These are phyloP conservation scores for Margarornis squamiger DNA, from an alignment of 2,797 vertebrate species.

Conservation along the genomic window DNA sequence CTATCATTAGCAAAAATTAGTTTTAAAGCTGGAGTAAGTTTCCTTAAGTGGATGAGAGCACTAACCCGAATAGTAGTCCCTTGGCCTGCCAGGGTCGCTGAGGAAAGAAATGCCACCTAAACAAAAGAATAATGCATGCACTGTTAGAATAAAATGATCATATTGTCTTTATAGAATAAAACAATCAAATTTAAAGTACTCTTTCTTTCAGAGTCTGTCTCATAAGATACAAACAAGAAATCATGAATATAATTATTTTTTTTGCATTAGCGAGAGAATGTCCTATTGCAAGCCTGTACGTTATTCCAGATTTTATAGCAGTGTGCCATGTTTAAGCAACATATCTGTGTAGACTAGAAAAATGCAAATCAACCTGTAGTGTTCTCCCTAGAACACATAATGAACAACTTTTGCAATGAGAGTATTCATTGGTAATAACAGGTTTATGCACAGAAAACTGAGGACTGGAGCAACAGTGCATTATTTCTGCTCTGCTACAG, in stretches of 20 bases:
- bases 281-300: neutral
- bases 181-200: neutral
- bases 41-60: neutral
- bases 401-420: neutral
- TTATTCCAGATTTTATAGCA: neutral
- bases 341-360: neutral
- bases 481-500: neutral
- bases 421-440: neutral
- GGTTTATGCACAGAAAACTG: neutral
- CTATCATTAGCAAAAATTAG: neutral
- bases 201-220: neutral
- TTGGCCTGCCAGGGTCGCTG: slow-evolving; percentile 8
- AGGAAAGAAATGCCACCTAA: slow-evolving; percentile 42
- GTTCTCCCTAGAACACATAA: neutral
- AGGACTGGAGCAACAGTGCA: neutral
- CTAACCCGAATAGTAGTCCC: slow-evolving; percentile 48
- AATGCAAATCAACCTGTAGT: neutral
- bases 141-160: neutral
- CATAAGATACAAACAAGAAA: neutral
- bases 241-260: neutral
- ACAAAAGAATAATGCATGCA: neutral
- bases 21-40: neutral
- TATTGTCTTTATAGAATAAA: neutral
- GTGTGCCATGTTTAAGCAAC: neutral
- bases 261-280: neutral